phyloP scores from a whole-genome alignment of 2,113 vertebrate species.

The Callospermophilus lateralis region DNA sequence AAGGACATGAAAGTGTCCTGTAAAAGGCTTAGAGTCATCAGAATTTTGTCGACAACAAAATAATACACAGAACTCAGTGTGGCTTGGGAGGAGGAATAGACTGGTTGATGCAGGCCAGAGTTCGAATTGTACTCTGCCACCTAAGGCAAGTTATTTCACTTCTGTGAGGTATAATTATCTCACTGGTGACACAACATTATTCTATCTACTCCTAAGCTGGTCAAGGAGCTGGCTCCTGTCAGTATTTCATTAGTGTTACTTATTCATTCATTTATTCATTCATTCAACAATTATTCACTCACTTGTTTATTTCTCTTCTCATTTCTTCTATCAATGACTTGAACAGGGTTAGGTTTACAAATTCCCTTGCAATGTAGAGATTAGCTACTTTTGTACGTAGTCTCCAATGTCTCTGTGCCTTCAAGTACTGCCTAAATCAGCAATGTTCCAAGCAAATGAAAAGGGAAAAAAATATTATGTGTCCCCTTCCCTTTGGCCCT shows the following conservation, averaged over 20 bases:
- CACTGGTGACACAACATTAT: neutral
- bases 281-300: neutral
- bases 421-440: conserved; percentile 62
- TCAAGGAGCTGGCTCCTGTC: neutral
- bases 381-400: conserved; percentile 50
- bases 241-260: neutral
- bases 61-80: neutral
- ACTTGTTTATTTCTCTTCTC: neutral
- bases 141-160: neutral
- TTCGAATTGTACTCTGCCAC: neutral
- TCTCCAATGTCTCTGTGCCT: conserved; percentile 46
- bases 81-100: neutral
- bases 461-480: neutral
- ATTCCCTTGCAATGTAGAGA: neutral
- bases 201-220: neutral
- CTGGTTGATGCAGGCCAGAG: neutral
- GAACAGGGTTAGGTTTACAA: neutral
- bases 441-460: neutral
- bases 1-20: neutral
- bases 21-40: neutral
- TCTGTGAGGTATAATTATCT: neutral
- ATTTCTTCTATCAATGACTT: neutral
- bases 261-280: neutral
- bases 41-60: neutral
- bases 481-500: conserved; percentile 55